A percentile compares a stretch with the other conserved stretches of the same genome.
Conservation (phyloP, 2,797 vertebrate genomes). For the Octomys mimax region DNA sequence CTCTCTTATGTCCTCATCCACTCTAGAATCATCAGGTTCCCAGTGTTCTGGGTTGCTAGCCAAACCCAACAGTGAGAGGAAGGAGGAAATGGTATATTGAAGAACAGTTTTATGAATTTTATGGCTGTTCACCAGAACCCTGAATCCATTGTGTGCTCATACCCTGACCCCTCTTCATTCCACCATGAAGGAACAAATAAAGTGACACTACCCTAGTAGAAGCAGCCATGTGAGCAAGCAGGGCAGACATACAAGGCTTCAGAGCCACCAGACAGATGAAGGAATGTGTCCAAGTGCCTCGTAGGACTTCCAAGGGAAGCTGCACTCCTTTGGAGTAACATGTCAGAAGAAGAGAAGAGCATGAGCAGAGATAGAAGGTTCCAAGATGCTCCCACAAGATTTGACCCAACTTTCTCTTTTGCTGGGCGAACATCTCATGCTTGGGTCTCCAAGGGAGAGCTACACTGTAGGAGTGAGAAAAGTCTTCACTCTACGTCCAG, state of each 20-base stretch:
- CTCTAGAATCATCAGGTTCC: not conserved
- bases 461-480: not conserved
- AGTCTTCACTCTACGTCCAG: not conserved
- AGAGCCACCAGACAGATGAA: not conserved
- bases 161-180: not conserved
- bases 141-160: not conserved
- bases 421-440: not conserved
- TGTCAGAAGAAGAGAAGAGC: not conserved
- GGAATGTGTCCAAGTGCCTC: not conserved
- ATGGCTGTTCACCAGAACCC: conserved; percentile 1
- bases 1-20: not conserved
- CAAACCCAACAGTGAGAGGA: not conserved
- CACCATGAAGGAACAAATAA: not conserved
- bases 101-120: not conserved
- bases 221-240: accelerated
- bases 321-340: not conserved
- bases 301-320: not conserved
- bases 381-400: not conserved
- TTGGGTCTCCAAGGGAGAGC: not conserved
- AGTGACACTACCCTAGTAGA: not conserved
- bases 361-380: not conserved
- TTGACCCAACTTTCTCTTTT: not conserved
- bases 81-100: not conserved
- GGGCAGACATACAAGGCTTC: accelerated
- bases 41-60: not conserved